These are phyloP conservation scores for Gambusia holbrooki DNA, from an alignment of 2,113 vertebrate species.

Conservation along the genomic window DNA sequence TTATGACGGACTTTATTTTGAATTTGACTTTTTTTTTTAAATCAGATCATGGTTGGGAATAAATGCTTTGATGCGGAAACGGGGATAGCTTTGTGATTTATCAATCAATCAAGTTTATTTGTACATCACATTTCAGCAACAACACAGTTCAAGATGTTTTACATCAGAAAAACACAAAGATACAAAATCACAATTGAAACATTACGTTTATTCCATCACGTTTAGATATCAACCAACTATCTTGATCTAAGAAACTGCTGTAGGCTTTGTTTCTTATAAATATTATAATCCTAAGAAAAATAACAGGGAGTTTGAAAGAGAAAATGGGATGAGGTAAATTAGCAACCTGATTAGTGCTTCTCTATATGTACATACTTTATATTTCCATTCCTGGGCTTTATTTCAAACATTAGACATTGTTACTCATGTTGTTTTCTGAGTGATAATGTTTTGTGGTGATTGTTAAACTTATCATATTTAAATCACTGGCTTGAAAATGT, in stretches of 20 bases:
- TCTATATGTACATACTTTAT: too few relatives aligned
- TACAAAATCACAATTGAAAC: too few relatives aligned
- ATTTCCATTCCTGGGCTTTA: neutral
- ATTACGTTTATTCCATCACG: neutral
- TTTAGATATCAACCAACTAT: neutral
- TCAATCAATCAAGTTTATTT: too few relatives aligned
- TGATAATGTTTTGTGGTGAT: neutral
- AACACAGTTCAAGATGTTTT: too few relatives aligned
- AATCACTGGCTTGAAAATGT: too few relatives aligned
- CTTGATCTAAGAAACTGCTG: neutral
- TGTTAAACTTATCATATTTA: too few relatives aligned
- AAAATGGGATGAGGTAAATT: neutral
- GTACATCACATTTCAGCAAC: too few relatives aligned
- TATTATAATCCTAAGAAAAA: neutral
- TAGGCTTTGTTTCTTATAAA: too few relatives aligned
- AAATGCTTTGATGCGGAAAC: neutral
- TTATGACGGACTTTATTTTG: neutral
- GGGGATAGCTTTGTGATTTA: neutral
- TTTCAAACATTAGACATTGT: neutral
- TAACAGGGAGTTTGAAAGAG: too few relatives aligned
- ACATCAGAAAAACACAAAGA: too few relatives aligned
- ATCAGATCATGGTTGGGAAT: neutral
- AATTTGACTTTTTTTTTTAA: neutral
- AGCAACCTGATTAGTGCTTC: neutral
- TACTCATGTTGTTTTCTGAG: neutral